phyloP scores from a whole-genome alignment of 2,797 vertebrate genomes.

The Lemur catta region DNA sequence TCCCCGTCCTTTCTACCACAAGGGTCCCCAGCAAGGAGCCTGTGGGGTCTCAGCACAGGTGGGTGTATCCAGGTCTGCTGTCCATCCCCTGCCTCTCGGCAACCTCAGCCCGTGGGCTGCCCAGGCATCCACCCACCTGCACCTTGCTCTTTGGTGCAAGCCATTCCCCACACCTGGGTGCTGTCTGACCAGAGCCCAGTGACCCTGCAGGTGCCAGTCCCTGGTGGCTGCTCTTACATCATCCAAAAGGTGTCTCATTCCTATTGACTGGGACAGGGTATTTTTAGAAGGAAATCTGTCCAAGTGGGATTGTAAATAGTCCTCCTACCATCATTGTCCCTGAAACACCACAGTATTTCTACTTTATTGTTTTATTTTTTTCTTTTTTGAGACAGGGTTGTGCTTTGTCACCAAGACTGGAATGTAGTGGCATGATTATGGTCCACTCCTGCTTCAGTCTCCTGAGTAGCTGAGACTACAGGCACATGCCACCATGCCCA shows the following conservation, averaged over 20 bases:
- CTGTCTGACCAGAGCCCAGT: too few species aligned
- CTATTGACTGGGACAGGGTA: neutral
- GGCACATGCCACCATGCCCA: neutral
- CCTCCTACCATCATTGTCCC: too few species aligned
- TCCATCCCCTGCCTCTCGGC: neutral
- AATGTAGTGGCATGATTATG: neutral
- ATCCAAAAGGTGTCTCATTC: neutral
- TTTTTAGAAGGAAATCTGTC: neutral
- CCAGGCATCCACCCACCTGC: rapidly evolving
- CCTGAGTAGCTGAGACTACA: neutral
- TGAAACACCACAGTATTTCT: too few species aligned
- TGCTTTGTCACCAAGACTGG: neutral
- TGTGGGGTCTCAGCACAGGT: neutral
- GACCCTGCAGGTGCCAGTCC: too few species aligned
- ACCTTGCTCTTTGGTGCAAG: too few species aligned
- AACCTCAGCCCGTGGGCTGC: neutral
- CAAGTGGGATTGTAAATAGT: neutral
- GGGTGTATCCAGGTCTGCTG: too few species aligned
- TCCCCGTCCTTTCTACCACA: too few species aligned
- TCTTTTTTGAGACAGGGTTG: neutral
- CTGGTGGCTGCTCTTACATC: neutral
- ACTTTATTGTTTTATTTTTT: neutral
- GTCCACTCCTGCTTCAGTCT: neutral
- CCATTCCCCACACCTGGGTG: rapidly evolving
- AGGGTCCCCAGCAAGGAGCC: too few species aligned